A percentile compares a stretch with the other conserved stretches of the same genome.
Conservation (phyloP, 2,797 vertebrate genomes). For the Rhinoraja longicauda region DNA sequence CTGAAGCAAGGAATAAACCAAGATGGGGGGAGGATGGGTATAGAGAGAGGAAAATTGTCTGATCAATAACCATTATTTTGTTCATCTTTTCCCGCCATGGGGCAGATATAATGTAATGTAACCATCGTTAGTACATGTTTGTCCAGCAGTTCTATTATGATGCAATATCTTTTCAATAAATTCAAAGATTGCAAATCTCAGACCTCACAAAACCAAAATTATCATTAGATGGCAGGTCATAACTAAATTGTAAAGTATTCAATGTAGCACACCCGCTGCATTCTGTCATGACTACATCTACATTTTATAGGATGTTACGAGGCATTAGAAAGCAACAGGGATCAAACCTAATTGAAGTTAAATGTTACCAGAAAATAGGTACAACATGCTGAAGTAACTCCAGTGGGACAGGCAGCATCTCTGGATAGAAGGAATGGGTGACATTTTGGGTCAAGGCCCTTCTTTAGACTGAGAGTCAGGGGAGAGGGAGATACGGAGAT, state of each 20-base stretch:
- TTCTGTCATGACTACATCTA: background rate
- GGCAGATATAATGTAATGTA: background rate
- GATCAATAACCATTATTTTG: background rate
- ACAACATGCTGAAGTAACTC: too few relatives aligned
- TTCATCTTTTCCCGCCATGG: background rate
- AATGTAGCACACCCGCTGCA: background rate
- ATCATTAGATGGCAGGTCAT: background rate
- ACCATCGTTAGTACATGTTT: background rate
- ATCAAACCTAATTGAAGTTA: background rate
- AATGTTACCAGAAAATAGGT: too few relatives aligned
- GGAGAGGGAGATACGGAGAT: too few relatives aligned
- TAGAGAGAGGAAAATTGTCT: background rate
- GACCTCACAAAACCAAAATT: background rate
- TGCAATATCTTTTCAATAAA: background rate
- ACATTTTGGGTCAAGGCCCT: too few relatives aligned
- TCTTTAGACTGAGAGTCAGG: too few relatives aligned
- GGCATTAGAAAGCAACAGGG: background rate
- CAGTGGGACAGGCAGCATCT: too few relatives aligned
- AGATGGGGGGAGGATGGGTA: background rate
- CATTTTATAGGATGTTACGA: background rate
- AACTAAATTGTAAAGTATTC: background rate
- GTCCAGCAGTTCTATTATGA: background rate
- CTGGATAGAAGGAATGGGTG: too few relatives aligned
- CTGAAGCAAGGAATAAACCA: background rate
- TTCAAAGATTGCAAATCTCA: background rate